These are phyloP conservation scores for Anoplius nigerrimus DNA, from an alignment of 2,888 invertebrate species.

Conservation along the genomic window DNA sequence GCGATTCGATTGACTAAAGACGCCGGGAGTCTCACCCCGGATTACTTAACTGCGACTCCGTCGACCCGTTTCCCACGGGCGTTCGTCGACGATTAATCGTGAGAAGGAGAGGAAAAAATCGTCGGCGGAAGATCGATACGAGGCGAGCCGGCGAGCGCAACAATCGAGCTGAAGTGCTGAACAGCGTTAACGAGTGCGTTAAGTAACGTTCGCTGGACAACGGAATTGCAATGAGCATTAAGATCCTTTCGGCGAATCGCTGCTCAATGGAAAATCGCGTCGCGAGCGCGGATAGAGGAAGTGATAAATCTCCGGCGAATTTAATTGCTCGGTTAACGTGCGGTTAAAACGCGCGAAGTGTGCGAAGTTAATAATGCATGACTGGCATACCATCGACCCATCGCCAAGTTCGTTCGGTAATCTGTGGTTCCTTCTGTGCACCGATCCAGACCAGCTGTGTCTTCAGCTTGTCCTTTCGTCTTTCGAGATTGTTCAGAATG, in stretches of 20 bases:
- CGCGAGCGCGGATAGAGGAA: too few species aligned
- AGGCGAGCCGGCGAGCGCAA: neutral
- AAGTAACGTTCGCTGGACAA: too few species aligned
- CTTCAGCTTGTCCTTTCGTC: constrained; percentile 86
- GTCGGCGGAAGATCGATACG: constrained; percentile 4
- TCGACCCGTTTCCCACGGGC: constrained; percentile 65
- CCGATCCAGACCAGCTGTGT: constrained; percentile 95
- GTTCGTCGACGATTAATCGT: constrained; percentile 48
- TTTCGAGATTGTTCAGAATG: constrained; percentile 86
- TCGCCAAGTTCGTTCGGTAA: constrained; percentile 90
- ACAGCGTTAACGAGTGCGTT: too few species aligned
- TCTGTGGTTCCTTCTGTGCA: constrained; percentile 90
- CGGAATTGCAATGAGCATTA: too few species aligned
- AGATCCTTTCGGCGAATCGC: too few species aligned
- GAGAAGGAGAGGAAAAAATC: constrained; percentile 44
- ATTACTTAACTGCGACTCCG: constrained; percentile 38
- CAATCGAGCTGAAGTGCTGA: neutral
- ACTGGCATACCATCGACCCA: constrained; percentile 86
- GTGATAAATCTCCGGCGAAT: too few species aligned
- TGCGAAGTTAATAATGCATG: neutral
- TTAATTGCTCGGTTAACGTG: too few species aligned
- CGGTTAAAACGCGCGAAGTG: too few species aligned
- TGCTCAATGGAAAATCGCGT: too few species aligned
- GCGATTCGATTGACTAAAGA: too few species aligned
- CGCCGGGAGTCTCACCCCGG: neutral